phyloP scores from a whole-genome alignment of 2,113 vertebrate genomes.

The Coregonus clupeaformis region DNA sequence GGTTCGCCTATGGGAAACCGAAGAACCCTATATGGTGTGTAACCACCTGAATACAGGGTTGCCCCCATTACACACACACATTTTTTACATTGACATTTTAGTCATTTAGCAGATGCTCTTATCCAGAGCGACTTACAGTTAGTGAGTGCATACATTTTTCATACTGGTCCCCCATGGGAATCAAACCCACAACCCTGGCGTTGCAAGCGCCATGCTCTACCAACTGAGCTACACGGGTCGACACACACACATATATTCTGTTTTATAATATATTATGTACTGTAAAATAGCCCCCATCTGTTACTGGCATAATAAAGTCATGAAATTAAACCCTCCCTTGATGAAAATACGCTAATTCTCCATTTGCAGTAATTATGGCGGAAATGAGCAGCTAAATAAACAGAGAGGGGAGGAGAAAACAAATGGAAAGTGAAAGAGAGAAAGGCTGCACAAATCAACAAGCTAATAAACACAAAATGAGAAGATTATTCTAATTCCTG shows the following conservation, averaged over 20 bases:
- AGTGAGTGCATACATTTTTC: too few species aligned
- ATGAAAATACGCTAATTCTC: slow-evolving; percentile 50
- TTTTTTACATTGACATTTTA: too few species aligned
- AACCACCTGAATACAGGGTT: slow-evolving; percentile 20
- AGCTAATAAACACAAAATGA: not conserved
- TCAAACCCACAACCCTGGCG: slow-evolving; percentile 12
- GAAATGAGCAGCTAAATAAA: slow-evolving; percentile 12
- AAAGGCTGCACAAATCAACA: not conserved
- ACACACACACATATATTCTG: slow-evolving; percentile 12
- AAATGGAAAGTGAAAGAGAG: not conserved
- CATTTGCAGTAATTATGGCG: slow-evolving; percentile 45
- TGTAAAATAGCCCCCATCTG: slow-evolving; percentile 52
- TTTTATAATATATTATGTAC: slow-evolving; percentile 28
- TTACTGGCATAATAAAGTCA: slow-evolving; percentile 44
- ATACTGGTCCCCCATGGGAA: not conserved
- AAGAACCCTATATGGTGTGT: not conserved
- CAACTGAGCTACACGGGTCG: too few species aligned
- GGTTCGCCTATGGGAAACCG: too few species aligned
- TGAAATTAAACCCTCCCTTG: slow-evolving; percentile 48
- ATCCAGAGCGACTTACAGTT: too few species aligned
- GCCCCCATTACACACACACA: slow-evolving; percentile 16
- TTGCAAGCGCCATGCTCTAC: too few species aligned
- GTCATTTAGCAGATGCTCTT: too few species aligned
- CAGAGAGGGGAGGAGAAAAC: not conserved
- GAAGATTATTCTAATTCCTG: too few species aligned